Evolutionary conservation across 1,140 invertebrate species (phyloP), one percentile per base, ranked within the genome.

Genomic region (Leptopilina clavipes): DNA sequence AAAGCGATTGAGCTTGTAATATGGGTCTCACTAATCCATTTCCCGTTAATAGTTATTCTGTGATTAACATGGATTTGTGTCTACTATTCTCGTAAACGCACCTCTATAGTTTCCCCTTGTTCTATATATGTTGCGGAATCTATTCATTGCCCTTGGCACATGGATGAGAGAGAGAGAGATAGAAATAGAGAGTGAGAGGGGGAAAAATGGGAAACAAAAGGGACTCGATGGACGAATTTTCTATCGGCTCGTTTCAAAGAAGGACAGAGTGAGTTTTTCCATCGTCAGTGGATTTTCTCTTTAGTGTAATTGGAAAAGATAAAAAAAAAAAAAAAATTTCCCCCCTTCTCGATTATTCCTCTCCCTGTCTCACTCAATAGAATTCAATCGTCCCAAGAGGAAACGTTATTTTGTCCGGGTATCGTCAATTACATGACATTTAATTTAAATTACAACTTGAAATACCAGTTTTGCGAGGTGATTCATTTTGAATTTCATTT

Each of bases 21-120:
- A 83, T 85, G 74, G 81, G 76, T 78, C 76, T 78, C 71, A 72
- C 75, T 84, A 85, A 85, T 85, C 84, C 82, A 82, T 85, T 85
- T 82, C 82, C 76, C 82, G 81, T 81, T 82, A 80, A 80, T 72
- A 80, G 76, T 83, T 79, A 85, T 85, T 85, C 81, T 84, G 73
- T 84, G 25, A 14, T 65, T 31, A 65, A 25, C 12, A 65, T 65
- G 59, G 11, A 31, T 10, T 31, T 65, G 22, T 31, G 22, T 31
- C 31, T 31, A 65, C 25, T 65, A 65, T 65, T n/a, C 59, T 17
- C 9, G 25, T 22, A 22, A 65, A 65, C 19, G 12, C 11, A 31
- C 37, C 70, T 74, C 11, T n/a, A 65, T 31, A 65, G 59, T 48
- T 25, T 54, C 14, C 14, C 2, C 44, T 56, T 37, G 22, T 37